Conservation (phyloP, 1,140 invertebrate genomes). For the Nasonia vitripennis region DNA sequence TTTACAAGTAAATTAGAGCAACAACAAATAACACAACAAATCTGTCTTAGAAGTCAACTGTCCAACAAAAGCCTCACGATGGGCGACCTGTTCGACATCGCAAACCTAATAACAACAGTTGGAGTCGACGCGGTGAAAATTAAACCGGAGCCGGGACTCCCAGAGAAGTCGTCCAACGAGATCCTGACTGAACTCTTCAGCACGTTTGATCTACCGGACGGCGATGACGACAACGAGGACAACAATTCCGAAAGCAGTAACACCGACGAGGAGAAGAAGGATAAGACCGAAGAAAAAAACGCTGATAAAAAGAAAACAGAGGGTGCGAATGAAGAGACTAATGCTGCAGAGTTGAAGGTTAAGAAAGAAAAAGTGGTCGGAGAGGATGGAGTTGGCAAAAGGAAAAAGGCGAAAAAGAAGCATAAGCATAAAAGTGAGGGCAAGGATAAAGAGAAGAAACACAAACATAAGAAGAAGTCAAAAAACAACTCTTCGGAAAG, state of each 20-base stretch:
- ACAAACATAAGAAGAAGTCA: conserved; percentile 75
- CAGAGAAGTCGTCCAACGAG: conserved; percentile 83
- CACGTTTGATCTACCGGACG: conserved; percentile 78
- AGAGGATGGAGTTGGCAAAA: conserved; percentile 69
- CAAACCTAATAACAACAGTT: conserved; percentile 71
- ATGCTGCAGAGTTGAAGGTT: conserved; percentile 64
- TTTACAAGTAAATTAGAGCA: background rate
- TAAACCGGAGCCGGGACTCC: conserved; percentile 72
- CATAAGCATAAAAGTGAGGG: conserved; percentile 69
- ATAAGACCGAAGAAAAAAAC: conserved; percentile 48
- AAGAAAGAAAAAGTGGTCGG: conserved; percentile 70
- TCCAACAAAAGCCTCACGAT: conserved; percentile 53
- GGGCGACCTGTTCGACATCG: conserved; percentile 71
- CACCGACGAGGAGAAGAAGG: conserved; percentile 66
- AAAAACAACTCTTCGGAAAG: conserved; percentile 74
- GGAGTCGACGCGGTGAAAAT: conserved; percentile 73
- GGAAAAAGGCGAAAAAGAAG: conserved; percentile 73
- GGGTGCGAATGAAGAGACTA: conserved; percentile 75
- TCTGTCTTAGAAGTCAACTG: too few relatives aligned
- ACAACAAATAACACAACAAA: conserved; percentile 3
- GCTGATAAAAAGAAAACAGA: conserved; percentile 63
- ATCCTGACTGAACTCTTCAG: conserved; percentile 87
- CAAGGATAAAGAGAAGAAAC: conserved; percentile 75
- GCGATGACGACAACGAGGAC: conserved; percentile 46
- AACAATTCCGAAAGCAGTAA: conserved; percentile 63